Conservation (phyloP, 2,888 invertebrate species). For the Biston betularia region DNA sequence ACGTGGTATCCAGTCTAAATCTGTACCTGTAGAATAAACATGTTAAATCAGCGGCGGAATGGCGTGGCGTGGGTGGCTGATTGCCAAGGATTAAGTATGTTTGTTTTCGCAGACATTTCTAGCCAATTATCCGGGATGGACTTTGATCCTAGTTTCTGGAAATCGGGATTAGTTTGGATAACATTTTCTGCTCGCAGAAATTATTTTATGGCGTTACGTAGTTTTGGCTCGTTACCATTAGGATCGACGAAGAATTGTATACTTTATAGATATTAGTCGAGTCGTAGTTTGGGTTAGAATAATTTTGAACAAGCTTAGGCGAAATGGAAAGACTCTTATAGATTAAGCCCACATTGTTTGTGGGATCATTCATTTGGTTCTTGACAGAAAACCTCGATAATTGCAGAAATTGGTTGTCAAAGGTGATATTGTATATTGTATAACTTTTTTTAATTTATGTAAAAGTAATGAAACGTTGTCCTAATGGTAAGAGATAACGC, state of each 20-base stretch:
- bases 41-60: neutral
- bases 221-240: neutral
- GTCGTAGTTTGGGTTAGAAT: neutral
- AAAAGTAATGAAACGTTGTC: too few relatives aligned
- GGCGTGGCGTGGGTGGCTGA: conserved; percentile 23
- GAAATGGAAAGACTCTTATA: neutral
- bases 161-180: conserved; percentile 13
- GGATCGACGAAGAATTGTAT: neutral
- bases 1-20: conserved; percentile 4
- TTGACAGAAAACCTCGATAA: too few relatives aligned
- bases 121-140: conserved; percentile 14
- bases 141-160: conserved; percentile 20
- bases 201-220: neutral
- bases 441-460: too few relatives aligned
- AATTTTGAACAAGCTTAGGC: neutral
- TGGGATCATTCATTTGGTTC: too few relatives aligned
- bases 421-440: too few relatives aligned
- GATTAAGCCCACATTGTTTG: too few relatives aligned
- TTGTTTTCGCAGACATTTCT: conserved; percentile 31
- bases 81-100: conserved; percentile 23
- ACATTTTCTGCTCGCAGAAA: conserved; percentile 2
- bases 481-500: too few relatives aligned
- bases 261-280: too few relatives aligned
- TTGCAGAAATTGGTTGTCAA: too few relatives aligned
- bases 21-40: conserved; percentile 13